These are phyloP conservation scores for Heliconius congener DNA, from an alignment of 1,140 invertebrate species.

Conservation along the genomic window DNA sequence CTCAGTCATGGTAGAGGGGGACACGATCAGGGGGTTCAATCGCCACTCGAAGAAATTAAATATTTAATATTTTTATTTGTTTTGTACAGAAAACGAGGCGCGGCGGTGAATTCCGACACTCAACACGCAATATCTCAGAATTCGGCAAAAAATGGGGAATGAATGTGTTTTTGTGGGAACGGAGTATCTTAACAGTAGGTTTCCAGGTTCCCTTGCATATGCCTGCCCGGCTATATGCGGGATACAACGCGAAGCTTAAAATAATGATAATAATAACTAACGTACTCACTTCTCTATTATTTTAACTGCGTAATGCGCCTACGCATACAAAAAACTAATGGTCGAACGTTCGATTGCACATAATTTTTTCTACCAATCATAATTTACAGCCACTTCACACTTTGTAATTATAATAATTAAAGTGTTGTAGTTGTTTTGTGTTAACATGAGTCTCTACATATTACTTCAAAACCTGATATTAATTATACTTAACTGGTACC, in stretches of 20 bases:
- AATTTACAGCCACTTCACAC: background rate
- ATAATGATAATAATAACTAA: background rate
- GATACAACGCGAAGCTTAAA: background rate
- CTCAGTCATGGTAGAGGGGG: too few relatives aligned
- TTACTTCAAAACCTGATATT: background rate
- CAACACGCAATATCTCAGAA: too few relatives aligned
- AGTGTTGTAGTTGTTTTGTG: background rate
- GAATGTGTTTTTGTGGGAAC: too few relatives aligned
- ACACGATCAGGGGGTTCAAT: too few relatives aligned
- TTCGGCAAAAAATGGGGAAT: too few relatives aligned
- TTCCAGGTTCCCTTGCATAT: background rate
- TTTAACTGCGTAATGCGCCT: background rate
- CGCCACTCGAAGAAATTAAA: too few relatives aligned
- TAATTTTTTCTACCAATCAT: conserved; percentile 3
- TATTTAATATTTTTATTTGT: too few relatives aligned
- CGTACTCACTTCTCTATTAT: background rate
- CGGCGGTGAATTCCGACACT: too few relatives aligned
- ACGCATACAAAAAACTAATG: background rate
- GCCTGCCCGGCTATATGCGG: background rate
- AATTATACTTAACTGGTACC: background rate
- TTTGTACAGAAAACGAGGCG: too few relatives aligned
- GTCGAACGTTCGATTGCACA: background rate
- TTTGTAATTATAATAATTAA: background rate
- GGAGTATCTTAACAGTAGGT: background rate
- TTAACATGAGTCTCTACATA: background rate